Conservation (phyloP, 2,888 invertebrate species). For the Meteorus colon region DNA sequence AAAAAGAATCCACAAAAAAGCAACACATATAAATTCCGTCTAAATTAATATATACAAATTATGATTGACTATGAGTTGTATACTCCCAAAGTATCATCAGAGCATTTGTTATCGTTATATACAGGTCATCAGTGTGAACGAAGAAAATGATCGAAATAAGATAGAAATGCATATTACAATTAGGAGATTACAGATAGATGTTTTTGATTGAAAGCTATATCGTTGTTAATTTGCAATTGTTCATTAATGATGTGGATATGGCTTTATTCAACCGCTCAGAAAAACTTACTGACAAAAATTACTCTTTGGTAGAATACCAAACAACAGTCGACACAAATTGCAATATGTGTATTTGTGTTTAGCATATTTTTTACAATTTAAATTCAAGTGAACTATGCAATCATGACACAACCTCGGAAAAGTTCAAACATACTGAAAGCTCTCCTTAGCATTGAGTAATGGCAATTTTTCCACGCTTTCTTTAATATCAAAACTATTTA, state of each 20-base stretch:
- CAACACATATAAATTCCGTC: background rate
- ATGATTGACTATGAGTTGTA: background rate
- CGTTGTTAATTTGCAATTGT: background rate
- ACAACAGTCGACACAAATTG: constrained; percentile 8
- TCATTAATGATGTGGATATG: constrained; percentile 48
- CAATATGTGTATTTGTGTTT: constrained; percentile 21
- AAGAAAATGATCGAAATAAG: background rate
- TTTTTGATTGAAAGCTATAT: constrained; percentile 1
- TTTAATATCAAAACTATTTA: constrained; percentile 79
- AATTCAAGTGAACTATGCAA: constrained; percentile 1
- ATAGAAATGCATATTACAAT: background rate
- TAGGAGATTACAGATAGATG: background rate
- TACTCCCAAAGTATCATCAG: background rate
- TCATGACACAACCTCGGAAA: constrained; percentile 23
- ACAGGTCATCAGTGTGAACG: background rate
- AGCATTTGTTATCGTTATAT: background rate
- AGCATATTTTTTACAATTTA: constrained; percentile 22
- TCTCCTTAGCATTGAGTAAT: constrained; percentile 78
- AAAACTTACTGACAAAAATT: constrained; percentile 32
- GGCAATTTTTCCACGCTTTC: constrained; percentile 81
- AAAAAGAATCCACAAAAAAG: background rate
- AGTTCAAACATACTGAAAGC: constrained; percentile 81
- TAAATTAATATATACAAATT: background rate
- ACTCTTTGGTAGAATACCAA: constrained; percentile 45
- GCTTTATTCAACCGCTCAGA: constrained; percentile 44